Percentiles rank a stretch among this genome's conserved stretches.
Evolutionary conservation across 2,888 invertebrate genomes (phyloP).

Genomic region (Pheosia tremula): DNA sequence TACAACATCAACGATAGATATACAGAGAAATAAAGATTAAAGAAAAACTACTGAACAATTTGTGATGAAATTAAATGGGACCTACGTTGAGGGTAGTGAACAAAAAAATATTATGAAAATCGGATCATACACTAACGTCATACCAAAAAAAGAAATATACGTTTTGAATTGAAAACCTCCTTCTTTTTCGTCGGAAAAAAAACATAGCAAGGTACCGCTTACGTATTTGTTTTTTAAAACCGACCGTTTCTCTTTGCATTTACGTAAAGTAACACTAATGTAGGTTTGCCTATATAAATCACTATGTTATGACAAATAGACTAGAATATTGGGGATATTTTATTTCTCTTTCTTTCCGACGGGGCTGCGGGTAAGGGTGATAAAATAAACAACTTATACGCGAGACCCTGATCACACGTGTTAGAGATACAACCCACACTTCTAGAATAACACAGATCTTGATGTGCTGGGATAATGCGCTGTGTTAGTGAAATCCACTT

Average conservation of each 20-base stretch:
- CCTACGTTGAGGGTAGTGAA: too few relatives aligned
- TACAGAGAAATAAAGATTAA: too few relatives aligned
- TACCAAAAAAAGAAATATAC: too few relatives aligned
- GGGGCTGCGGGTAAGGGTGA: neutral
- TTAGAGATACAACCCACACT: neutral
- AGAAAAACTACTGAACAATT: too few relatives aligned
- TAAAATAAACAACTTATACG: neutral
- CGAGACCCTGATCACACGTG: neutral
- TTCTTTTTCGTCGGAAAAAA: too few relatives aligned
- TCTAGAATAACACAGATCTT: slow-evolving; percentile 10
- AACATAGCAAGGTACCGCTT: neutral
- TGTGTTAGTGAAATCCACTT: neutral
- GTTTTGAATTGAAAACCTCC: too few relatives aligned
- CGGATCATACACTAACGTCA: too few relatives aligned
- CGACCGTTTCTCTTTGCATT: neutral
- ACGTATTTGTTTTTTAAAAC: neutral
- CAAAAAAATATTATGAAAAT: too few relatives aligned
- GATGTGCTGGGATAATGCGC: neutral
- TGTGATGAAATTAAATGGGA: too few relatives aligned
- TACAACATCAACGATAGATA: too few relatives aligned
- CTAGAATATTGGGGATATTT: neutral
- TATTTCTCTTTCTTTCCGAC: neutral
- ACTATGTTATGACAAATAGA: neutral
- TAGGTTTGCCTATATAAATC: slow-evolving; percentile 8
- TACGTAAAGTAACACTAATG: slow-evolving; percentile 7